phyloP scores from a whole-genome alignment of 1,140 invertebrate species.

The Dendrolimus punctatus region DNA sequence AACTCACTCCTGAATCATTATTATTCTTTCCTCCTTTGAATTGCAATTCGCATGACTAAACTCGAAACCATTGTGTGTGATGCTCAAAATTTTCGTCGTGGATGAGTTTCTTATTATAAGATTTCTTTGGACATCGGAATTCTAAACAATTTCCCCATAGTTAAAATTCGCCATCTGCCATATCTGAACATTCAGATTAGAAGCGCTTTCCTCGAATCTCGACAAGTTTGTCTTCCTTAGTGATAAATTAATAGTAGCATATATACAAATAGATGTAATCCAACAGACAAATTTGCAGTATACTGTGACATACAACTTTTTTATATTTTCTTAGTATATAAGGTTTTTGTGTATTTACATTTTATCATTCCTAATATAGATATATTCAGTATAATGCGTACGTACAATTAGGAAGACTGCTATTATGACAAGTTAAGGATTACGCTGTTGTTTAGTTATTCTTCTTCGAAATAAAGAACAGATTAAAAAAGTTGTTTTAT shows the following conservation, averaged over 20 bases:
- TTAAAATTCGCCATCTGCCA: too few species aligned
- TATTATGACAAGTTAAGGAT: conserved; percentile 30
- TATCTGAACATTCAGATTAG: too few species aligned
- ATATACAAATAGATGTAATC: background rate
- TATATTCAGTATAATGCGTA: conserved; percentile 2
- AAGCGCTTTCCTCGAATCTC: background rate
- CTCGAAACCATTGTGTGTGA: too few species aligned
- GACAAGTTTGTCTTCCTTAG: conserved; percentile 7
- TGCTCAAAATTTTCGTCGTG: too few species aligned
- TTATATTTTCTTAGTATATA: background rate
- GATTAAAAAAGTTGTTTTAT: too few species aligned
- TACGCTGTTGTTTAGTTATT: background rate
- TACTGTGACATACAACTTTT: background rate
- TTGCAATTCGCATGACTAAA: too few species aligned
- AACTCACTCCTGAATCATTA: too few species aligned
- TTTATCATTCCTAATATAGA: conserved; percentile 26
- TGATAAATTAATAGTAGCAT: background rate
- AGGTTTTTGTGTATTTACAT: background rate
- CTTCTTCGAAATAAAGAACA: too few species aligned
- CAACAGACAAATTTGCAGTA: background rate
- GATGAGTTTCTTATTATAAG: too few species aligned
- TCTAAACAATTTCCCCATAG: background rate
- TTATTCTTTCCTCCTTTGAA: too few species aligned
- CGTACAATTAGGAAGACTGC: conserved; percentile 31
- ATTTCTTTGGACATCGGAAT: too few species aligned